phyloP scores from a whole-genome alignment of 2,797 vertebrate genomes.

The Nannoperca australis region DNA sequence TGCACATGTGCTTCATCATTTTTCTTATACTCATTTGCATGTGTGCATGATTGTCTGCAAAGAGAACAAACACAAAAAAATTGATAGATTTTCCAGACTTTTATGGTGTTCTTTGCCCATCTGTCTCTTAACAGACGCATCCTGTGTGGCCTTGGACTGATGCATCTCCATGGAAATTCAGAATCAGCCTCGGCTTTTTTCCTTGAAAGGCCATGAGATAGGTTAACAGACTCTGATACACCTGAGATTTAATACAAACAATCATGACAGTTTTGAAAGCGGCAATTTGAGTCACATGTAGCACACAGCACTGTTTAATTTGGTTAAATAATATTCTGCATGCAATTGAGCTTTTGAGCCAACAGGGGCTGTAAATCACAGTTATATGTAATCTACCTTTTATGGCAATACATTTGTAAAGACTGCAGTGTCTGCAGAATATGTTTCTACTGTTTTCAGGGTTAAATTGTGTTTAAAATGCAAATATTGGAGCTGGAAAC shows the following conservation, averaged over 20 bases:
- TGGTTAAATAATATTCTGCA: not conserved
- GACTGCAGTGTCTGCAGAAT: not conserved
- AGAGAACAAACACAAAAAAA: not conserved
- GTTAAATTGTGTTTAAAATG: not conserved
- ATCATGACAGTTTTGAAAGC: not conserved
- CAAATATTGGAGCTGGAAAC: not conserved
- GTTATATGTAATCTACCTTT: too few relatives aligned
- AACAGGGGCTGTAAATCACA: conserved; percentile 6
- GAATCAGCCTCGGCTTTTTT: not conserved
- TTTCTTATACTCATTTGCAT: not conserved
- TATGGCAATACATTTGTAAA: not conserved
- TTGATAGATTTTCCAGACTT: not conserved
- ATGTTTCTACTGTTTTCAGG: not conserved
- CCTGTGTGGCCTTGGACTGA: conserved; percentile 19
- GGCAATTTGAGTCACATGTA: too few relatives aligned
- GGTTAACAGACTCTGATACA: not conserved
- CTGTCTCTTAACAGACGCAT: conserved; percentile 44
- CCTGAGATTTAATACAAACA: not conserved
- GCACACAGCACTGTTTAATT: not conserved
- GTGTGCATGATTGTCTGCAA: not conserved
- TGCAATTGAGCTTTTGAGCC: not conserved
- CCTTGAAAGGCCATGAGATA: not conserved
- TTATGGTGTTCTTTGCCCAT: conserved; percentile 16
- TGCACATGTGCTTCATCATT: not conserved
- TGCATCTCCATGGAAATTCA: conserved; percentile 28